Conservation (phyloP, 2,797 vertebrate species). For the Sparus aurata region DNA sequence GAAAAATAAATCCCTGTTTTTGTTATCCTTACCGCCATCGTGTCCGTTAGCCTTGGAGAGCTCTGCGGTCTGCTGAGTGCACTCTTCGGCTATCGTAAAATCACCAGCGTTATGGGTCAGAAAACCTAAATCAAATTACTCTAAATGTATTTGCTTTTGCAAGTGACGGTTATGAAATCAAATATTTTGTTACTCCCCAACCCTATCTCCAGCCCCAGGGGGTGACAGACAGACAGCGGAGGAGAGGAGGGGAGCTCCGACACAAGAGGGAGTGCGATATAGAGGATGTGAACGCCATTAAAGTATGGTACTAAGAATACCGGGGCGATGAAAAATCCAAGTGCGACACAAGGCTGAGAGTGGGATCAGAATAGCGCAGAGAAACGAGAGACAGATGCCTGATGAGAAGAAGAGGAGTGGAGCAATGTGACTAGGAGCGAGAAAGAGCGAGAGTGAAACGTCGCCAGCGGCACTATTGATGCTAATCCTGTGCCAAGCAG, state of each 20-base stretch:
- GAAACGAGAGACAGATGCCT: constrained; percentile 17
- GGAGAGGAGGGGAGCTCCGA: not conserved
- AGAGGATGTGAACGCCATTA: not conserved
- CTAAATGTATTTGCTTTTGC: not conserved
- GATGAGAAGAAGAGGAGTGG: constrained; percentile 15
- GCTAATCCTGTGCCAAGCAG: constrained; percentile 62
- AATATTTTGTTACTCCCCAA: not conserved
- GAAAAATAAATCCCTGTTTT: too few species aligned
- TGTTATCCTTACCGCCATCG: too few species aligned
- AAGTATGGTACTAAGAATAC: constrained; percentile 11
- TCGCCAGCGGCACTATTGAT: constrained; percentile 52
- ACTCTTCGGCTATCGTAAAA: too few species aligned
- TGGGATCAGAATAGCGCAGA: constrained; percentile 25
- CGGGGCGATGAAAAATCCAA: constrained; percentile 14
- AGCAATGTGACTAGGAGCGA: constrained; percentile 26
- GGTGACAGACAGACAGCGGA: not conserved
- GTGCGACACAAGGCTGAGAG: not conserved
- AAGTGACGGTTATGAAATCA: not conserved
- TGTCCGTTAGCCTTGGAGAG: too few species aligned
- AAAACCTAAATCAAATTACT: not conserved
- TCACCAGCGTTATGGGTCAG: too few species aligned
- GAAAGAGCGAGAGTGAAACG: constrained; percentile 46
- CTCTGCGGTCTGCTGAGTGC: too few species aligned
- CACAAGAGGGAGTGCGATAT: not conserved
- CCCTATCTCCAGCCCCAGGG: not conserved